Evolutionary conservation across 2,797 vertebrate genomes (phyloP).

Genomic region (Rhyacichthys aspro): DNA sequence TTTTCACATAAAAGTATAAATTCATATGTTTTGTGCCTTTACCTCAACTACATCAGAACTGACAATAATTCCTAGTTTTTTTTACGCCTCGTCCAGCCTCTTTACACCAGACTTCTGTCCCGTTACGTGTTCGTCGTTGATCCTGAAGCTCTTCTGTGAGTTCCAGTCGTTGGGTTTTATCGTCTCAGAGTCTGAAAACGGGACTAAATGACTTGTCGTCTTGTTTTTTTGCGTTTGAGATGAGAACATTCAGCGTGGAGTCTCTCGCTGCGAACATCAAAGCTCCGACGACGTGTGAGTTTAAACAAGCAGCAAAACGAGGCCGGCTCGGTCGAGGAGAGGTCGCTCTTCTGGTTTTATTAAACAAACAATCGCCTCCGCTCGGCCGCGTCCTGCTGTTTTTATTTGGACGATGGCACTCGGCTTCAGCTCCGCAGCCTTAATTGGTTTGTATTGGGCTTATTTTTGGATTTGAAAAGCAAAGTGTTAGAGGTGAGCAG

Average conservation of each 20-base stretch:
- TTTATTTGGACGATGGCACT: background rate
- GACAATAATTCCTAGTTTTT: too few species aligned
- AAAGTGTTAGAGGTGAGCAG: background rate
- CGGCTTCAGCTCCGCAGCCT: background rate
- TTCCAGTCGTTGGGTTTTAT: too few species aligned
- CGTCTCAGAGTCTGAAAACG: slow-evolving; percentile 1
- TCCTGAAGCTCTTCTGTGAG: too few species aligned
- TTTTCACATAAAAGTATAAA: too few species aligned
- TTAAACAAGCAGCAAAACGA: slow-evolving; percentile 19
- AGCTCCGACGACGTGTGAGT: slow-evolving; percentile 13
- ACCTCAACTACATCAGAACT: too few species aligned
- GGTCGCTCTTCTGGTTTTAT: slow-evolving; percentile 11
- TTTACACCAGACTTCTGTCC: too few species aligned
- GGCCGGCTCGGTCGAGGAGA: background rate
- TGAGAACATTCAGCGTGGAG: slow-evolving; percentile 22
- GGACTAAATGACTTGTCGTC: slow-evolving; percentile 25
- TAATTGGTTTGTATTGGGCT: slow-evolving; percentile 18
- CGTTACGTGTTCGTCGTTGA: too few species aligned
- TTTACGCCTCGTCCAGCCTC: too few species aligned
- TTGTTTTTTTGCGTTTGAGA: slow-evolving; percentile 17
- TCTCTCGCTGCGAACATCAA: slow-evolving; percentile 34
- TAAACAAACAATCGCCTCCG: background rate
- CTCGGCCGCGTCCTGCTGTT: background rate
- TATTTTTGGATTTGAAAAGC: slow-evolving; percentile 19
- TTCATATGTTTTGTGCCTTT: too few species aligned